Percentiles rank a stretch among this genome's conserved stretches.
Evolutionary conservation across 1,140 invertebrate species (phyloP).

Genomic region (Ceratina australensis): DNA sequence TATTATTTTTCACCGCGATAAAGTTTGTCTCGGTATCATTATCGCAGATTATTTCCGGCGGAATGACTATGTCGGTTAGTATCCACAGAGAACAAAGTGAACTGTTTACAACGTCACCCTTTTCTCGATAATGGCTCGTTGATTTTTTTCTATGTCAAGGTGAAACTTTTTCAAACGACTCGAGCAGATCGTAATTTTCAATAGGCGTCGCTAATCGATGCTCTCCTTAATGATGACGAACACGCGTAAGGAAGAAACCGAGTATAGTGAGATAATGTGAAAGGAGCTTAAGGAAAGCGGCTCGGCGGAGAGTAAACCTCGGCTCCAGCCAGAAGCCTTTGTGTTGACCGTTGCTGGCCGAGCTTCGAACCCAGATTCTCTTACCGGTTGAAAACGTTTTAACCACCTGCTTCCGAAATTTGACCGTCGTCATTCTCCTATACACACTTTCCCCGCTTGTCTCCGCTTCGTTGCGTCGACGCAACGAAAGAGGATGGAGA

Average conservation of each 20-base stretch:
- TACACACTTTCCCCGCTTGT: constrained; percentile 49
- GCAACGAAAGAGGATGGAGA: constrained; percentile 3
- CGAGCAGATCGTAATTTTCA: constrained; percentile 13
- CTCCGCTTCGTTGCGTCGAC: constrained; percentile 25
- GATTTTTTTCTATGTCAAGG: constrained; percentile 19
- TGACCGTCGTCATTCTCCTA: constrained; percentile 52
- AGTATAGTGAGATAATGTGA: constrained; percentile 5
- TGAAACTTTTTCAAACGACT: constrained; percentile 11
- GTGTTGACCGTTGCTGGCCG: constrained; percentile 40
- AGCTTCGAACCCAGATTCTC: constrained; percentile 57
- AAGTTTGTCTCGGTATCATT: background rate
- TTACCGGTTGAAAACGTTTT: constrained; percentile 63
- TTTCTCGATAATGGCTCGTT: background rate
- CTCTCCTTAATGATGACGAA: background rate
- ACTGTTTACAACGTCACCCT: constrained; percentile 19
- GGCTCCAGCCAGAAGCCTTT: constrained; percentile 47
- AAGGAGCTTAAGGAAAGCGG: constrained; percentile 37
- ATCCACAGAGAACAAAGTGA: background rate
- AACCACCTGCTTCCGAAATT: constrained; percentile 76
- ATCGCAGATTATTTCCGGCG: constrained; percentile 15
- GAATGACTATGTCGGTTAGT: constrained; percentile 18
- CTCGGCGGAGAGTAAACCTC: constrained; percentile 29
- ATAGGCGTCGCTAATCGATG: constrained; percentile 4
- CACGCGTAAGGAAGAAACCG: background rate
- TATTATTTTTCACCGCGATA: no score